phyloP scores from a whole-genome alignment of 2,113 vertebrate species.

The Stegastes partitus region DNA sequence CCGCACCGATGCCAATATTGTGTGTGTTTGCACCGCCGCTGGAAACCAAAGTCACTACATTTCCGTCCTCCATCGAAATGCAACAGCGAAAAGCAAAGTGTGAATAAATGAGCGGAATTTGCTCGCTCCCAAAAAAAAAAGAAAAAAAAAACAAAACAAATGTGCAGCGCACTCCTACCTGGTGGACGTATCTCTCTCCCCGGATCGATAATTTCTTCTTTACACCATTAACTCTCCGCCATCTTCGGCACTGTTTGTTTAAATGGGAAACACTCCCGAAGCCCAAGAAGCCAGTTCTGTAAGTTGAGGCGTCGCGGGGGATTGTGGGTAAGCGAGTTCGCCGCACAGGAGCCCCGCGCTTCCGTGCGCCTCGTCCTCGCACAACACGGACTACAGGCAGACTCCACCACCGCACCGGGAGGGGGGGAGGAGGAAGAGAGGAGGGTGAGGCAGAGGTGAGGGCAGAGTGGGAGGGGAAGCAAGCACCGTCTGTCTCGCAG shows the following conservation, averaged over 20 bases:
- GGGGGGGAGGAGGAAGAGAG: conserved; percentile 28
- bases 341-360: background rate
- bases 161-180: conserved; percentile 66
- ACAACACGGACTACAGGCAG: conserved; percentile 81
- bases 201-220: conserved; percentile 80
- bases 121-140: too few relatives aligned
- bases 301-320: conserved; percentile 72
- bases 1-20: conserved; percentile 63
- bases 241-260: conserved; percentile 89
- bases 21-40: conserved; percentile 66
- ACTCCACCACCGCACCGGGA: conserved; percentile 59
- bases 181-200: conserved; percentile 48
- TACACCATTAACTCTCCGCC: conserved; percentile 87
- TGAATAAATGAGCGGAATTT: background rate
- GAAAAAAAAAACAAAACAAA: too few relatives aligned
- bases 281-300: conserved; percentile 85
- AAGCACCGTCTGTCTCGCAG: conserved; percentile 68
- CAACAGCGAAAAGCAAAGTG: conserved; percentile 61
- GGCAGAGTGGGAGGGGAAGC: conserved; percentile 16
- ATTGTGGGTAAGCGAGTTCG: conserved; percentile 81
- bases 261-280: conserved; percentile 88
- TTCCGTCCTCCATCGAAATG: conserved; percentile 61
- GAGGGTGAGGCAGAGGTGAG: conserved; percentile 13
- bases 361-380: background rate
- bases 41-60: conserved; percentile 64